Evolutionary conservation across 2,797 vertebrate genomes (phyloP), one percentile per base, ranked within the genome.

Genomic region (Siniperca scherzeri): DNA sequence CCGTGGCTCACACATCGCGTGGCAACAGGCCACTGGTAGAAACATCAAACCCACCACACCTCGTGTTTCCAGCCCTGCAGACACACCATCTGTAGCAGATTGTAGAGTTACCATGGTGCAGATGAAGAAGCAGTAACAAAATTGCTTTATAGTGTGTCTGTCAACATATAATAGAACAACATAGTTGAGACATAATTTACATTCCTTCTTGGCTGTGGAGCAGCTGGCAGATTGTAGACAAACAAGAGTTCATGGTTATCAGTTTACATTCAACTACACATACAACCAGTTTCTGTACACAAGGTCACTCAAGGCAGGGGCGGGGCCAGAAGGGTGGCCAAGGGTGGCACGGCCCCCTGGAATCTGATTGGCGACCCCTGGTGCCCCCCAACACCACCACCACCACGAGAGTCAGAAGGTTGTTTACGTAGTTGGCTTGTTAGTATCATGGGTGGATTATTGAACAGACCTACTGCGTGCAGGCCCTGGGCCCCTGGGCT

Each of bases 1-100:
- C 71, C 42, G 10, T 60, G 75, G 62, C 67, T 82, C 81, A 74
- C 70, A 73, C 75, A 77, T 85, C 14, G 70, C 87, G 70, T 90
- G 84, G 88, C 89, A 87, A 80, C 83, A 86, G 62, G 81, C 83
- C 69, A 30, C 85, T 50, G n/a, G 67, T 84, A 70, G 70, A 87
- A 79, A 76, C 80, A 75, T 71, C 85, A 70, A 79, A 66, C 71
- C 72, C 78, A 82, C 74, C 84, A 77, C 79, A 82, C 72, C 80
- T 89, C 9, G 12, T 77, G 79, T 88, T 91, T 91, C 74, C 76
- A 87, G 70, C 84, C 77, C 78, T 91, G 80, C 81, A 91, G 78
- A 78, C 83, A 59, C 48, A 55, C 89, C 88, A 88, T 89, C 88
- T 91, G 90, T 88, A 86, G 83, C 84, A 80, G 80, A 83, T 71